A percentile compares a stretch with the other conserved stretches of the same genome.
Evolutionary conservation across 2,797 vertebrate species (phyloP).

Genomic region (Spondyliosoma cantharus): DNA sequence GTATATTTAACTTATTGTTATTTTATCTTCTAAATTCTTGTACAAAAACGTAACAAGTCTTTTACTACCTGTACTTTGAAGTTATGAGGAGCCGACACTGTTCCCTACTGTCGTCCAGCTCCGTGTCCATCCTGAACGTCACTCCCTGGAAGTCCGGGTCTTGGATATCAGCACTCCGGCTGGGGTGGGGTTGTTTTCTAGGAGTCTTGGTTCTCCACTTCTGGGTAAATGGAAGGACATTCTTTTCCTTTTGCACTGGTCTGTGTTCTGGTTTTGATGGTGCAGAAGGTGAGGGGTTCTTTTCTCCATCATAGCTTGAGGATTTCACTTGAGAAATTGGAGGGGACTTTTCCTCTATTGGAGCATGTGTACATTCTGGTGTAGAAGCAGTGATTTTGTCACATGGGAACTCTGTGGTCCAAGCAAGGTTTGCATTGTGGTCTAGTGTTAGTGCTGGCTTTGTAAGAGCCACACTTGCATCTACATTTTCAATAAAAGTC

Average conservation of each 20-base stretch:
- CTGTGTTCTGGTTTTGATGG: conserved; percentile 27
- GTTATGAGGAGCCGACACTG: conserved; percentile 85
- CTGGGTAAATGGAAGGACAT: background rate
- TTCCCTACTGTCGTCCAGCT: conserved; percentile 71
- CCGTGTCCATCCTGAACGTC: conserved; percentile 85
- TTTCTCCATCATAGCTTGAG: background rate
- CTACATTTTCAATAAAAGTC: conserved; percentile 34
- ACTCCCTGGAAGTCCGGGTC: conserved; percentile 89
- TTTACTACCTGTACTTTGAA: conserved; percentile 83
- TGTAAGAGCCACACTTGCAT: conserved; percentile 14
- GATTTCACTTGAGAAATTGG: background rate
- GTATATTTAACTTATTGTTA: background rate
- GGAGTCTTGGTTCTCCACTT: conserved; percentile 69
- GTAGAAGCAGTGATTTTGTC: conserved; percentile 17
- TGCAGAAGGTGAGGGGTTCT: background rate
- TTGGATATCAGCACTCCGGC: conserved; percentile 79
- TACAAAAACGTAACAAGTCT: background rate
- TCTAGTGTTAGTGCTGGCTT: conserved; percentile 61
- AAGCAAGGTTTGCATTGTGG: conserved; percentile 70
- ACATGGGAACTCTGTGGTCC: conserved; percentile 35
- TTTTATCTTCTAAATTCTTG: background rate
- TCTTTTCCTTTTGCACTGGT: conserved; percentile 11
- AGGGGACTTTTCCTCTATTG: background rate
- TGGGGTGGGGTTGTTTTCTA: conserved; percentile 87
- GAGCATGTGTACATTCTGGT: background rate